These are phyloP conservation scores for Lochmaea crataegi DNA, from an alignment of 2,888 invertebrate genomes.

Conservation along the genomic window DNA sequence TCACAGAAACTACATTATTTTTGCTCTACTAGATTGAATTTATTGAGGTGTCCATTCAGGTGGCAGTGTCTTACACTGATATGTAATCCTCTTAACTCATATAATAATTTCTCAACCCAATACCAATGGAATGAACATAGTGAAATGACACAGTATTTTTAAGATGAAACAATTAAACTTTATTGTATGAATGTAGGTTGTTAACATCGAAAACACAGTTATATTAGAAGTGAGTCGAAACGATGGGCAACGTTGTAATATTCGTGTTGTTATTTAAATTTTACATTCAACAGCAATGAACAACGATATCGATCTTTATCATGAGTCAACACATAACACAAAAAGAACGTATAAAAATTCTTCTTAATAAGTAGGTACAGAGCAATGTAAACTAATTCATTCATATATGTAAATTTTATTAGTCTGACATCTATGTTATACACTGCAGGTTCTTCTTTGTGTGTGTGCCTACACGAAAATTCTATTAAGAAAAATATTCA, in stretches of 20 bases:
- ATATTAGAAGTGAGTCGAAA: conserved; percentile 42
- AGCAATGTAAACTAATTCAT: conserved; percentile 50
- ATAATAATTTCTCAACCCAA: too few relatives aligned
- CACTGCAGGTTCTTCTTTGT: conserved; percentile 27
- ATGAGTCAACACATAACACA: conserved; percentile 51
- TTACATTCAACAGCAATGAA: conserved; percentile 55
- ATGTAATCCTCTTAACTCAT: too few relatives aligned
- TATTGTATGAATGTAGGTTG: conserved; percentile 42
- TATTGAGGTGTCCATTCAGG: too few relatives aligned
- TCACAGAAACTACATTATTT: too few relatives aligned
- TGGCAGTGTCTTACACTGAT: too few relatives aligned
- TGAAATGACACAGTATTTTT: background rate
- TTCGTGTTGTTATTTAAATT: conserved; percentile 48
- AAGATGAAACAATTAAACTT: conserved; percentile 37
- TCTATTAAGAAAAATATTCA: conserved; percentile 18
- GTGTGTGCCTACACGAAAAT: conserved; percentile 19
- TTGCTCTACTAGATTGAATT: too few relatives aligned
- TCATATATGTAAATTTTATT: conserved; percentile 50
- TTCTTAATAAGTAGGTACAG: conserved; percentile 50
- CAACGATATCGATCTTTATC: conserved; percentile 55
- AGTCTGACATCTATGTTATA: conserved; percentile 31
- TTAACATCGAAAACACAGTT: conserved; percentile 42
- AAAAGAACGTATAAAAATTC: conserved; percentile 50
- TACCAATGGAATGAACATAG: too few relatives aligned
- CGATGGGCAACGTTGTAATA: conserved; percentile 48